Percentiles rank a stretch among this genome's conserved stretches.
Conservation (phyloP, 2,888 invertebrate species). For the Monopis laevigella region DNA sequence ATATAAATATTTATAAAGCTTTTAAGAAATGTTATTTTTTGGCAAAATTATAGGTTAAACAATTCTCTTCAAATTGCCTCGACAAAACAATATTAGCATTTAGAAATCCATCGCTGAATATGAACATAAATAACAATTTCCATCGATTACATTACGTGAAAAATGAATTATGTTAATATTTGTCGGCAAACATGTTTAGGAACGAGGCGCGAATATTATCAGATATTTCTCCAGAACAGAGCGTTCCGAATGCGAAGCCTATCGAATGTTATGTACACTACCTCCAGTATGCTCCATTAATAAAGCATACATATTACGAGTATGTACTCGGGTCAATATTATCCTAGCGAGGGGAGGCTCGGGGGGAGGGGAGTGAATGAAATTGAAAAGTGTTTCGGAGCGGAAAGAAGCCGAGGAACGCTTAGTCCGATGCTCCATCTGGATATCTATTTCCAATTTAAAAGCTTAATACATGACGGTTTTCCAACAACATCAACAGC, state of each 20-base stretch:
- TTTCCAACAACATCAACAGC: no score
- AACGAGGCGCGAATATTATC: background rate
- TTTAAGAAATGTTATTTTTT: no score
- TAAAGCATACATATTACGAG: slow-evolving; percentile 33
- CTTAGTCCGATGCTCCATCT: slow-evolving; percentile 5
- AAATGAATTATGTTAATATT: slow-evolving; percentile 4
- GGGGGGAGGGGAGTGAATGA: slow-evolving; percentile 19
- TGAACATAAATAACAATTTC: slow-evolving; percentile 9
- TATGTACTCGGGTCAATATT: slow-evolving; percentile 23
- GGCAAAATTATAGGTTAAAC: no score
- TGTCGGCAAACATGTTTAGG: slow-evolving; percentile 4
- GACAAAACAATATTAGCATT: slow-evolving; percentile 1
- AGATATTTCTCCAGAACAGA: slow-evolving; percentile 5
- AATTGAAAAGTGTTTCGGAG: slow-evolving; percentile 27
- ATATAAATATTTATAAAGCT: no score
- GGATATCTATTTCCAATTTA: slow-evolving; percentile 10
- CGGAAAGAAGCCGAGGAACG: slow-evolving; percentile 14
- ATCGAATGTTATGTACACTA: slow-evolving; percentile 24
- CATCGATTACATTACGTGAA: slow-evolving; percentile 9
- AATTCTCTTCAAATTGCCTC: no score
- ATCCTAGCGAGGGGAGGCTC: slow-evolving; percentile 17
- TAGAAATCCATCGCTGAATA: background rate
- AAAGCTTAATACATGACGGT: background rate
- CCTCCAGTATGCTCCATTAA: slow-evolving; percentile 27
- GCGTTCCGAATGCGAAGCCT: slow-evolving; percentile 14